Evolutionary conservation across 2,888 invertebrate genomes (phyloP).

Genomic region (Caradrina kadenii): DNA sequence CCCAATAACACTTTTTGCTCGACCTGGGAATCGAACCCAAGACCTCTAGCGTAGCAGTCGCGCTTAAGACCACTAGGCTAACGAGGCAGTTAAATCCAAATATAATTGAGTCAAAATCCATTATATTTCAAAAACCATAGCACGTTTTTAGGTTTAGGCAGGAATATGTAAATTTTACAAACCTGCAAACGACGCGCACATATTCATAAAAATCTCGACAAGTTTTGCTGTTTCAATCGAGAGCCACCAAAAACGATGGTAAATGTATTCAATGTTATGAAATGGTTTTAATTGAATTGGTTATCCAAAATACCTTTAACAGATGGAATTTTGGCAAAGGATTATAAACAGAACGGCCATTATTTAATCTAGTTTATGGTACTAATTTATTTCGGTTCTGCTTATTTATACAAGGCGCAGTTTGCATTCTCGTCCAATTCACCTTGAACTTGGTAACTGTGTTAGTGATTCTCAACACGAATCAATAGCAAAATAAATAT

Average conservation of each 20-base stretch:
- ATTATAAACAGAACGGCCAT: background rate
- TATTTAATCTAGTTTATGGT: no score
- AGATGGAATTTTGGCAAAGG: background rate
- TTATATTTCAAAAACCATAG: constrained; percentile 36
- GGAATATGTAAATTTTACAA: constrained; percentile 53
- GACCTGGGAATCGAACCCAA: no score
- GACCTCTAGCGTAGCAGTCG: no score
- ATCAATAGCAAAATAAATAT: no score
- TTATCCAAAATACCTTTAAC: background rate
- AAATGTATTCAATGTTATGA: constrained; percentile 8
- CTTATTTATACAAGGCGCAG: no score
- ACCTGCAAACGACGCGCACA: constrained; percentile 25
- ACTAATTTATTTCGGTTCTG: no score
- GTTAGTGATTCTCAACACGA: no score
- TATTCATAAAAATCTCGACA: constrained; percentile 44
- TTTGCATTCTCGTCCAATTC: no score
- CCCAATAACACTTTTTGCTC: no score
- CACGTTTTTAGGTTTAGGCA: constrained; percentile 54
- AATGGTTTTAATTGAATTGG: constrained; percentile 26
- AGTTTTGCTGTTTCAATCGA: constrained; percentile 25
- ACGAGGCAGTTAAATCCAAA: no score
- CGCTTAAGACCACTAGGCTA: no score
- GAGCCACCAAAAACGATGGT: constrained; percentile 13
- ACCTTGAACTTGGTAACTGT: no score
- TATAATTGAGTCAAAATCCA: constrained; percentile 41